These are phyloP conservation scores for Lithophane ornitopus DNA, from an alignment of 2,888 invertebrate genomes.

Conservation along the genomic window DNA sequence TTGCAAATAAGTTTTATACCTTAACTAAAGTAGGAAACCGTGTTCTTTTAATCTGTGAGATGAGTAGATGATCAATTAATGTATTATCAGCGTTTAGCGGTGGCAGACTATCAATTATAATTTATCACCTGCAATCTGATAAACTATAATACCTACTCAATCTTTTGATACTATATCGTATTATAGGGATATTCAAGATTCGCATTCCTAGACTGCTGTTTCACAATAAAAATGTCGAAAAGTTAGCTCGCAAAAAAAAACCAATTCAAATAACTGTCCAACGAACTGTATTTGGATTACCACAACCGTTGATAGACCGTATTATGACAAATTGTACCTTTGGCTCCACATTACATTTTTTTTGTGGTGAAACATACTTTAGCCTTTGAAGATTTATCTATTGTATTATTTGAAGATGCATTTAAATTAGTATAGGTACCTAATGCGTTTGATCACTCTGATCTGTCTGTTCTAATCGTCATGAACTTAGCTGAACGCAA, in stretches of 20 bases:
- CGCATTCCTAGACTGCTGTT: slow-evolving; percentile 7
- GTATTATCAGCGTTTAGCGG: slow-evolving; percentile 56
- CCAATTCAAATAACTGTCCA: no score
- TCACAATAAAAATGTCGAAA: neutral
- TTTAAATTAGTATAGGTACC: neutral
- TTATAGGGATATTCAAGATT: slow-evolving; percentile 32
- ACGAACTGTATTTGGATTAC: neutral
- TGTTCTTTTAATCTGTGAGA: slow-evolving; percentile 65
- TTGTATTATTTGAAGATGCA: neutral
- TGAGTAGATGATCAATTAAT: slow-evolving; percentile 58
- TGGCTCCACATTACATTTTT: neutral
- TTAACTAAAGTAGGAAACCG: slow-evolving; percentile 59
- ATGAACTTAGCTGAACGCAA: neutral
- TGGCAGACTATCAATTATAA: slow-evolving; percentile 58
- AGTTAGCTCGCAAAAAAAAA: no score
- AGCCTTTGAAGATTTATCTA: no score
- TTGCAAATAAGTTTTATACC: slow-evolving; percentile 59
- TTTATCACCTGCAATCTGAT: slow-evolving; percentile 56
- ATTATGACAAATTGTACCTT: neutral
- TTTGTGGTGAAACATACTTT: no score
- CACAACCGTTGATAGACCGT: neutral
- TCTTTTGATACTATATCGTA: slow-evolving; percentile 43
- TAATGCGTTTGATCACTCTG: neutral
- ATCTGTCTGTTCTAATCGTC: no score
- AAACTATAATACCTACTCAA: slow-evolving; percentile 37